phyloP scores from a whole-genome alignment of 2,797 vertebrate genomes.

The Halcyon badia region DNA sequence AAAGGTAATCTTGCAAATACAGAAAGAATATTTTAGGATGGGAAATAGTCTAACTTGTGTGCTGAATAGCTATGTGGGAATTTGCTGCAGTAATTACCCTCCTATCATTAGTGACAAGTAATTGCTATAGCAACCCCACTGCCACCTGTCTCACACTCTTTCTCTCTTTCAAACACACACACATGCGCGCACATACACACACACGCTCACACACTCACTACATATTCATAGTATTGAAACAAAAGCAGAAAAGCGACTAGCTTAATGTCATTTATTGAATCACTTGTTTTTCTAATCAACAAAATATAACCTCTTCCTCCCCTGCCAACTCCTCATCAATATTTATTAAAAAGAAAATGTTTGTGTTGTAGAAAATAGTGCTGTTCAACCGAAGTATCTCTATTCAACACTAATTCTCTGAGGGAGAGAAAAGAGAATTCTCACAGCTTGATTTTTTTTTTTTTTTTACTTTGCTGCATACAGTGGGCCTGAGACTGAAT shows the following conservation, averaged over 20 bases:
- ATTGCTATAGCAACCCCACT: conserved; percentile 85
- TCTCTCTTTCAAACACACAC: conserved; percentile 30
- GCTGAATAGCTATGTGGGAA: conserved; percentile 81
- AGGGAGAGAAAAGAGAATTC: conserved; percentile 49
- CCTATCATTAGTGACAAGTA: conserved; percentile 85
- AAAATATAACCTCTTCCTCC: conserved; percentile 69
- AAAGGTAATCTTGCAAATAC: conserved; percentile 61
- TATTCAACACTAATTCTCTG: conserved; percentile 55
- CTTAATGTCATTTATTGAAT: conserved; percentile 71
- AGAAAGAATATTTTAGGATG: conserved; percentile 69
- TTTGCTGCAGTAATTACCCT: conserved; percentile 83
- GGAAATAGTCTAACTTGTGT: conserved; percentile 78
- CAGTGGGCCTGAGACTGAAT: conserved; percentile 5
- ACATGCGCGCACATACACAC: not conserved
- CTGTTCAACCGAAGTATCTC: conserved; percentile 62
- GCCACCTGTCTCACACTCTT: conserved; percentile 80
- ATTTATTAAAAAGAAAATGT: conserved; percentile 71
- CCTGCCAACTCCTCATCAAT: conserved; percentile 67
- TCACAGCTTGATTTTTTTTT: conserved; percentile 52
- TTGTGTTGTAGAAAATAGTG: conserved; percentile 65
- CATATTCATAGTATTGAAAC: conserved; percentile 75
- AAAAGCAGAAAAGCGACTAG: conserved; percentile 66
- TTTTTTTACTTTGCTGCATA: not conserved
- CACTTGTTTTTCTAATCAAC: conserved; percentile 65
- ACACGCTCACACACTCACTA: conserved; percentile 44